Evolutionary conservation across 2,113 vertebrate species (phyloP), one percentile per base, ranked within the genome.

Genomic region (Romanogobio albipinnatus): DNA sequence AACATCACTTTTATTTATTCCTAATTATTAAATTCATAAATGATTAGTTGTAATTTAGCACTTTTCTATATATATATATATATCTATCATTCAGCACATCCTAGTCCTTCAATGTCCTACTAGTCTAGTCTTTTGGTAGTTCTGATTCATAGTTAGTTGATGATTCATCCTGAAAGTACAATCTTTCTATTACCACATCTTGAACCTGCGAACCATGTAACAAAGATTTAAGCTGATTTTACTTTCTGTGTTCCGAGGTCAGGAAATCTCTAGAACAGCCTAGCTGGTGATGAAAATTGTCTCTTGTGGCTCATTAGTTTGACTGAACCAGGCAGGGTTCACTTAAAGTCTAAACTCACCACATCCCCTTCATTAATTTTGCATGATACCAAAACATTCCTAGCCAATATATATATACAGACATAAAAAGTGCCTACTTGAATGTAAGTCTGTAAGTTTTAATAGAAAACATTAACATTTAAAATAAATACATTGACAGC

Each of bases 381-480:
- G 33, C 3, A n/a, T 26, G 15, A 36, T 8, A 68, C 15, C 15
- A 36, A 71, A 45, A 45, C 39, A 73, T 45, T 73, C 70, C 39
- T 73, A 13, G 43, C 9, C 0, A 43, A 14, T 45, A 43, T 15
- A 14, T 45, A 43, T 15, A 26, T 73, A 73, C n/a, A 47, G 85
- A 84, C 84, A 84, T 86, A 86, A 91, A 90, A 92, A 91, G 75
- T 82, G 8, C 51, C 80, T 77, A 82, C 86, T 43, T 84, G 22
- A 79, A 81, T 88, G 74, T 85, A 87, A 90, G 84, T 89, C 79
- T 87, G 77, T 88, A 78, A 56, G 82, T 66, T 90, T 90, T 91
- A 88, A 90, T 91, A 92, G 71, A 93, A 94, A 92, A 92, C 26
- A 89, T 90, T 83, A 85, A 87, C 86, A 89, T 85, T 84, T 83